Evolutionary conservation across 1,140 invertebrate species (phyloP).

Genomic region (Drosophila pallidifrons): DNA sequence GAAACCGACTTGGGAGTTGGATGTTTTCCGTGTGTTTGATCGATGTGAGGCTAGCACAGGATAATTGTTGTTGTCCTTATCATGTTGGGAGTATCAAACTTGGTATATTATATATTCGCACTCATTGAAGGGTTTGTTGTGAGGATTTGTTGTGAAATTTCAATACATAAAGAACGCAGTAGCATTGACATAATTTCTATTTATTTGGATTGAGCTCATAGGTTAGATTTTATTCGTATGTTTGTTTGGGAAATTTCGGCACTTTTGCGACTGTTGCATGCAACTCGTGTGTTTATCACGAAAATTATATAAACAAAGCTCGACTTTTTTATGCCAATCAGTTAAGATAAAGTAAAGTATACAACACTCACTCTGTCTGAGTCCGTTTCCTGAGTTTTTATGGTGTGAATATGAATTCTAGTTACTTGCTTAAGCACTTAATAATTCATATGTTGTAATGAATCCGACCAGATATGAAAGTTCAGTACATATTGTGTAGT

Average conservation of each 20-base stretch:
- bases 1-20: background rate
- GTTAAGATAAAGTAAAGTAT: background rate
- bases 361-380: background rate
- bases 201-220: slow-evolving; percentile 70
- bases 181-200: slow-evolving; percentile 76
- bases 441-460: no score
- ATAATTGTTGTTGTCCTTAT: slow-evolving; percentile 51
- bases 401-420: background rate
- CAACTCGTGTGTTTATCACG: background rate
- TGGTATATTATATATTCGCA: background rate
- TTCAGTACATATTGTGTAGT: no score
- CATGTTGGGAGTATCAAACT: slow-evolving; percentile 51
- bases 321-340: background rate
- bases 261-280: slow-evolving; percentile 26
- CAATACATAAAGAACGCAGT: slow-evolving; percentile 35
- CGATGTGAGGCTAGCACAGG: slow-evolving; percentile 52
- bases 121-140: background rate
- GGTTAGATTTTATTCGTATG: background rate
- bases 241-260: slow-evolving; percentile 38
- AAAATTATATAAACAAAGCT: no score
- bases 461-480: no score
- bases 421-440: no score
- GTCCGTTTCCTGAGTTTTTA: background rate
- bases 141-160: slow-evolving; percentile 60
- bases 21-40: slow-evolving; percentile 60